phyloP scores from a whole-genome alignment of 2,888 invertebrate genomes.

The Mamestra brassicae region DNA sequence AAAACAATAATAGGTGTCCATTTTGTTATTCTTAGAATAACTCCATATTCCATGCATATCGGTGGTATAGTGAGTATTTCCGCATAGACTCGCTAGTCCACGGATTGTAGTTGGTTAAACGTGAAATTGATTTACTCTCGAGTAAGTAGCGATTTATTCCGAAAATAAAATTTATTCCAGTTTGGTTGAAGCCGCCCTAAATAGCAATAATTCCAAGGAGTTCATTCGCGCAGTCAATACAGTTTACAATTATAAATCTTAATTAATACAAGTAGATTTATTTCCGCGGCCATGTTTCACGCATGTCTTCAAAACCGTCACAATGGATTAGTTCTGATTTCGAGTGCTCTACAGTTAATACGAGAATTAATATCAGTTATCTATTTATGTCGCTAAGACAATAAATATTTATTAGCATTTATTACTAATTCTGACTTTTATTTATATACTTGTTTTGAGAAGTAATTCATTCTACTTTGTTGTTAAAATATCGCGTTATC shows the following conservation, averaged over 20 bases:
- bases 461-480: constrained; percentile 6
- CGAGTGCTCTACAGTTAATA: constrained; percentile 21
- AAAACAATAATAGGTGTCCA: not conserved
- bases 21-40: too few species aligned
- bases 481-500: not conserved
- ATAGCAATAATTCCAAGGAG: not conserved
- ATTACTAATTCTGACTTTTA: constrained; percentile 5
- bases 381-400: constrained; percentile 27
- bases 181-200: not conserved
- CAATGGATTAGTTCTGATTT: constrained; percentile 43
- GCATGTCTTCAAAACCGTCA: constrained; percentile 27
- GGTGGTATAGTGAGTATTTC: too few species aligned
- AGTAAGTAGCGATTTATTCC: too few species aligned
- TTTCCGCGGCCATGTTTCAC: constrained; percentile 25
- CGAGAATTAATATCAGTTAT: constrained; percentile 32
- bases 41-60: too few species aligned
- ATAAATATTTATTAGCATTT: constrained; percentile 38
- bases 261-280: constrained; percentile 24
- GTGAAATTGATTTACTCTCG: too few species aligned
- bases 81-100: too few species aligned
- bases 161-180: too few species aligned
- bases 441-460: constrained; percentile 12
- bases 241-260: constrained; percentile 23
- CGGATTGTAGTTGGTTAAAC: too few species aligned
- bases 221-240: constrained; percentile 11